Conservation (phyloP, 1,140 invertebrate species). For the Cepaea nemoralis region DNA sequence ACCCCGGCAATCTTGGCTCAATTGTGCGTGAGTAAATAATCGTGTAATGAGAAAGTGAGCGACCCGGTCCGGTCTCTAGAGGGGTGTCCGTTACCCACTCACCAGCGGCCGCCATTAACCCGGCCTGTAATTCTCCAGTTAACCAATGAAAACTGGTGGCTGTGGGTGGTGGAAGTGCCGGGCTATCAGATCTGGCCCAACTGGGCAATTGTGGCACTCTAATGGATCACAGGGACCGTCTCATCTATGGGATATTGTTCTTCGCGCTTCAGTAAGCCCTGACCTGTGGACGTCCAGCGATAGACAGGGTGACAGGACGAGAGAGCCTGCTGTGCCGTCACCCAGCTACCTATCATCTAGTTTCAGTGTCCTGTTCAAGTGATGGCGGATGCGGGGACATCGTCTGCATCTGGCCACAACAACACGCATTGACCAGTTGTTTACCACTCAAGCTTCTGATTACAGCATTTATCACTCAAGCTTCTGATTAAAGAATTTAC, state of each 20-base stretch:
- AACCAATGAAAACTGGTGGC: constrained; percentile 13
- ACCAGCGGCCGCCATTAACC: not conserved
- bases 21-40: constrained; percentile 30
- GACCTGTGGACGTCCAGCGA: not conserved
- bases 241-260: not conserved
- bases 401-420: no score
- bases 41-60: constrained; percentile 29
- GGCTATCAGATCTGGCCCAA: not conserved
- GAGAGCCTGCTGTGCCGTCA: no score
- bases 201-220: constrained; percentile 1
- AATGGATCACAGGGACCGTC: constrained; percentile 22
- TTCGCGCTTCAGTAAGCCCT: not conserved
- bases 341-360: no score
- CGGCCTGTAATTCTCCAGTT: constrained; percentile 23
- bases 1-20: constrained; percentile 17
- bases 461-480: no score
- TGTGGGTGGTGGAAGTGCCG: not conserved
- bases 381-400: no score
- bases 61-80: not conserved
- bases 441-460: no score
- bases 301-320: not conserved
- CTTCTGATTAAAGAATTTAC: no score
- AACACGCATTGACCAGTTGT: no score
- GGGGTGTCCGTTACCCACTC: not conserved
- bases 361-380: no score